A percentile compares a stretch with the other conserved stretches of the same genome.
Conservation (phyloP, 2,797 vertebrate genomes). For the Danio jaintianensis region DNA sequence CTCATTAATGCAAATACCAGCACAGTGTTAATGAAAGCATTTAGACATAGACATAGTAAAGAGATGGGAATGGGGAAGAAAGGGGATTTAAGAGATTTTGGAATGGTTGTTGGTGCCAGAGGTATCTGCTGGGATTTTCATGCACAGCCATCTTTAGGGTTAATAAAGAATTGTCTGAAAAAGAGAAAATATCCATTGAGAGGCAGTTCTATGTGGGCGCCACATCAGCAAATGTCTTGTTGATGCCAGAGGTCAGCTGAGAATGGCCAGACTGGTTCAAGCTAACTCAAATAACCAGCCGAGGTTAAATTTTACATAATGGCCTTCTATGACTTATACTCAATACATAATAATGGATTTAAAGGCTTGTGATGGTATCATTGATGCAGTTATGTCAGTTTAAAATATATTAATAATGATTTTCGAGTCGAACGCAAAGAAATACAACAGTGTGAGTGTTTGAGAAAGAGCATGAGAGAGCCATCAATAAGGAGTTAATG, state of each 20-base stretch:
- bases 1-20: no score
- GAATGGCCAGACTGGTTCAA: conserved; percentile 40
- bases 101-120: no score
- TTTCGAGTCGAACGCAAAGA: neutral
- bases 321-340: neutral
- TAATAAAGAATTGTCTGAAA: no score
- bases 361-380: neutral
- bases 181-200: no score
- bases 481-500: conserved; percentile 31
- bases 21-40: no score
- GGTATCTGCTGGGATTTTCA: no score
- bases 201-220: no score
- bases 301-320: neutral
- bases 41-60: no score
- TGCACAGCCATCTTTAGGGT: no score
- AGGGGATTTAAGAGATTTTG: no score
- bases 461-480: conserved; percentile 8
- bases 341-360: neutral
- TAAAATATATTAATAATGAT: neutral
- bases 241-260: conserved; percentile 50
- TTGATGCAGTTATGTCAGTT: neutral
- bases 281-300: no score
- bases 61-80: no score
- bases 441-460: neutral
- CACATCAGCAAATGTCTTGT: conserved; percentile 19